These are phyloP conservation scores for Emydura subglobosa DNA, from an alignment of 2,113 vertebrate species.

Conservation along the genomic window DNA sequence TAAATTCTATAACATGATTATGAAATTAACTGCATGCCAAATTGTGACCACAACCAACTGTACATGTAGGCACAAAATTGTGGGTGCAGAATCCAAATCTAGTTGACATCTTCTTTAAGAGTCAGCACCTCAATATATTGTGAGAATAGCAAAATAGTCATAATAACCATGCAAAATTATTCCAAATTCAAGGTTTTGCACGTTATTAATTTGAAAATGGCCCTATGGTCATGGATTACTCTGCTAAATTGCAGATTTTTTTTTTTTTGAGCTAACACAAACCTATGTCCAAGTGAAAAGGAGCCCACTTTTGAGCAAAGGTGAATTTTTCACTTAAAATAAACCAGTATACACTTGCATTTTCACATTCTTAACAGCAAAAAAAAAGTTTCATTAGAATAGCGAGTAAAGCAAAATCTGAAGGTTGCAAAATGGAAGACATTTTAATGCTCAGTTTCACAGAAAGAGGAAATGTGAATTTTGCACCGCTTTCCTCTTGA, in stretches of 20 bases:
- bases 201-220: not conserved
- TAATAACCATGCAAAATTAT: not conserved
- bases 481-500: not conserved
- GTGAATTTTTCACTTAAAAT: not conserved
- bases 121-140: not conserved
- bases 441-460: not conserved
- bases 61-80: fast-evolving
- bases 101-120: not conserved
- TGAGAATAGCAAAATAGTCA: not conserved
- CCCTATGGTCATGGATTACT: not conserved
- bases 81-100: not conserved
- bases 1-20: not conserved
- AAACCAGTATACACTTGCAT: not conserved
- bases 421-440: not conserved
- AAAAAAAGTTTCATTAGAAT: not conserved
- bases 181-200: not conserved
- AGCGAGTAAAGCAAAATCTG: not conserved
- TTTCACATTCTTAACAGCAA: not conserved
- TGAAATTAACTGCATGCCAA: not conserved
- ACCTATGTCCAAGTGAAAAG: not conserved
- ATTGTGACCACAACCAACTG: not conserved
- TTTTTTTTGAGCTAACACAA: not conserved
- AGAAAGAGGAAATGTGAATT: not conserved
- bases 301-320: not conserved
- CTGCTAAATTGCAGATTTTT: not conserved